These are phyloP conservation scores for Pagrus major DNA, from an alignment of 2,113 vertebrate species.

Conservation along the genomic window DNA sequence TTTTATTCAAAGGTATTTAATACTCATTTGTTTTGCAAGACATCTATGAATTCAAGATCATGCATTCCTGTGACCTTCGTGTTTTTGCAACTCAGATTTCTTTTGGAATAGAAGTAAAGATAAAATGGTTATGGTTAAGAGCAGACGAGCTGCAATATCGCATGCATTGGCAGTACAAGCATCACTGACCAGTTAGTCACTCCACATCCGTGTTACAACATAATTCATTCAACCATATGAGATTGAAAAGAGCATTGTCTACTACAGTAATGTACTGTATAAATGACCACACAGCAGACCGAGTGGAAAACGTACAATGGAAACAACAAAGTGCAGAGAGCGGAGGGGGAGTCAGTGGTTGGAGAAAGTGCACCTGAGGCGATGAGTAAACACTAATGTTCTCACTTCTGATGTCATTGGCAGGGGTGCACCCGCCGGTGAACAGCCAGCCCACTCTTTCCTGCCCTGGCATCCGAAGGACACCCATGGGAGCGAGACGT, in stretches of 20 bases:
- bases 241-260: neutral
- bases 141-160: no score
- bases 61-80: neutral
- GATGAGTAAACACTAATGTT: conserved; percentile 52
- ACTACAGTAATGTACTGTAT: neutral
- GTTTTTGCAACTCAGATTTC: neutral
- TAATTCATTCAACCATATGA: neutral
- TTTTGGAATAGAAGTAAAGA: neutral
- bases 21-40: neutral
- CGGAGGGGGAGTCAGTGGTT: neutral
- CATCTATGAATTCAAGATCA: neutral
- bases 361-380: conserved; percentile 28
- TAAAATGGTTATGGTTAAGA: no score
- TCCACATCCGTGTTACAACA: neutral
- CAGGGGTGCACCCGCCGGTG: conserved; percentile 12
- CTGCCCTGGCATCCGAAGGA: conserved; percentile 41
- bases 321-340: conserved; percentile 1
- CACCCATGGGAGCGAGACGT: conserved; percentile 49
- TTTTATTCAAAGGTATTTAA: neutral
- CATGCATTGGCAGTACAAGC: no score
- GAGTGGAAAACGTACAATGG: conserved; percentile 6
- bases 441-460: conserved; percentile 49
- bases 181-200: no score
- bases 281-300: neutral
- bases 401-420: conserved; percentile 65